These are phyloP conservation scores for Nasonia longicornis DNA, from an alignment of 1,140 invertebrate species.

Conservation along the genomic window DNA sequence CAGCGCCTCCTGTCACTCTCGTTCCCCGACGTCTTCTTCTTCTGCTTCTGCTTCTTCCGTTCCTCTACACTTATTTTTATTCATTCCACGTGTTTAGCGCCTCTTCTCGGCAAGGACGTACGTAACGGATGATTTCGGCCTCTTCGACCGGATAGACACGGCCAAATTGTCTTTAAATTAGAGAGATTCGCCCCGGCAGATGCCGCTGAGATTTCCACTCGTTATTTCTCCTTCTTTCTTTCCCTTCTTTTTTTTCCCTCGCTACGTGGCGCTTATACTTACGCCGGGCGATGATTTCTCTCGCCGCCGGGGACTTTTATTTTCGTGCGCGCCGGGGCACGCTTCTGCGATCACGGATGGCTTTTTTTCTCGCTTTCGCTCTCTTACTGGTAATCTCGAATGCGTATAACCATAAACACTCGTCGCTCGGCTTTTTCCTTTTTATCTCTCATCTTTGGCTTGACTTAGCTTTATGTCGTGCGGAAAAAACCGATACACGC, in stretches of 20 bases:
- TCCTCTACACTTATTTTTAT: slow-evolving; percentile 41
- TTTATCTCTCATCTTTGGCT: slow-evolving; percentile 47
- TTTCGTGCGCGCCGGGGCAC: not conserved
- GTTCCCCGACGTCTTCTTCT: not conserved
- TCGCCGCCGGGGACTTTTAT: not conserved
- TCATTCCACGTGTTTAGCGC: slow-evolving; percentile 34
- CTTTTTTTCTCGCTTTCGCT: not conserved
- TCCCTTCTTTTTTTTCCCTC: not conserved
- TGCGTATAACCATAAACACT: slow-evolving; percentile 42
- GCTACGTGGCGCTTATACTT: not conserved
- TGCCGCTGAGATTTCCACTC: not conserved
- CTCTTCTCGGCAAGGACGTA: not conserved
- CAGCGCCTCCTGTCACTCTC: slow-evolving; percentile 12
- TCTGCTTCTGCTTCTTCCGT: not conserved
- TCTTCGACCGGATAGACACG: not conserved
- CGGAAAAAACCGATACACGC: slow-evolving; percentile 41
- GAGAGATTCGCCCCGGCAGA: slow-evolving; percentile 26
- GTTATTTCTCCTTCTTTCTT: not conserved
- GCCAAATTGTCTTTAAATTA: slow-evolving; percentile 39
- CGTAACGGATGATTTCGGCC: slow-evolving; percentile 10
- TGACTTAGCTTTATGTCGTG: slow-evolving; percentile 44
- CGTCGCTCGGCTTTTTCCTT: slow-evolving; percentile 26
- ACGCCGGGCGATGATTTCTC: slow-evolving; percentile 3
- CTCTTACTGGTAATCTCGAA: slow-evolving; percentile 36
- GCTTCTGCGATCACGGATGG: not conserved